Evolutionary conservation across 2,113 vertebrate genomes (phyloP), one percentile per base, ranked within the genome.

Genomic region (Phylloscopus whistleri): DNA sequence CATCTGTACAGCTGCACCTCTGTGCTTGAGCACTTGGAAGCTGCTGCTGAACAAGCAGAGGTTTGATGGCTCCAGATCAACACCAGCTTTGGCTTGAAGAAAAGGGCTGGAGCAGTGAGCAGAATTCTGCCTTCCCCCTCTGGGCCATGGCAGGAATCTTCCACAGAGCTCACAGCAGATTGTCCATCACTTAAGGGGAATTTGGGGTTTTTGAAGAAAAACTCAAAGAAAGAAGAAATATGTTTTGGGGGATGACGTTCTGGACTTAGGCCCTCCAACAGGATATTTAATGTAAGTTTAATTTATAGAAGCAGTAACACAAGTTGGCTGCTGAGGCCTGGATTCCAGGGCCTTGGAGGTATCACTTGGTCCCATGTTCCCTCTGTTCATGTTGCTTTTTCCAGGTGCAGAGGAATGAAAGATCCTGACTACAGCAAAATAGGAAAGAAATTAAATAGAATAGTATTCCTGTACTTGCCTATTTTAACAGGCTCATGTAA

Each of bases 111-210:
- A 16, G 16, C 10, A 10, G 33, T 1, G 20, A 16, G 41, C 5
- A 21, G 28, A 7, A 3, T 28, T 21, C 13, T 88, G 73, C 23
- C 11, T 14, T 31, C 2, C 8, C 4, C 5, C 51, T 56, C n/a
- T 35, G 19, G 22, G 19, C 27, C 5, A 11, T 5, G 2, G 4
- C 18, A 20, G n/a, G 28, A 35, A 16, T 7, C 46, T 14, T 21
- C 23, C 35, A 0, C 2, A 21, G 46, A 46, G 16, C 22, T 67
- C 28, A 0, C 4, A 5, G 41, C 33, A 8, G 30, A 11, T 15
- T 51, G 9, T 22, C 1, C 0, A 6, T 15, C 9, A 9, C 7
- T 1, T 48, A 11, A 6, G 28, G 3, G 10, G 11, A 33, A 12
- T 11, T 18, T 17, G 10, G 15, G 3, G 15, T 2, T 87, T 67